Base-by-base conservation (phyloP, 2,113 vertebrate species). In the Hepsetus odoe region DNA sequence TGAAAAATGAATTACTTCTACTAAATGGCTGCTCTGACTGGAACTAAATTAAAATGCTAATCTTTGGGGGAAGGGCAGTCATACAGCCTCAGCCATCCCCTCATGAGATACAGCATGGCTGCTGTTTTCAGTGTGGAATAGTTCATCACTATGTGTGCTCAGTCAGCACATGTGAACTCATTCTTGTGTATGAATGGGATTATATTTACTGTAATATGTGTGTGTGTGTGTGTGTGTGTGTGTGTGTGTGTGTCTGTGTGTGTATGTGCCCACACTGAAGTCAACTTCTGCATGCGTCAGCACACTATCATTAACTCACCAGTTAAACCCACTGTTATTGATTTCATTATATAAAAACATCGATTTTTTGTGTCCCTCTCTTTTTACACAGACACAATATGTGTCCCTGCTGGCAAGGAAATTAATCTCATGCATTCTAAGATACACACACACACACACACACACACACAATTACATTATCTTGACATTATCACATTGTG, bases 341-440 rank as follows among this genome's bases (percentile, higher is more conserved):
- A 91, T 87, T 86, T 82, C 85, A 76, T 91, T 90, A 91, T 89
- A 86, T 91, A 92, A 92, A 83, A 89, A 72, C 82, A 92, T 91
- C 87, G 91, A 92, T 92, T 88, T 82, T n/a, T 83, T 26, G 80
- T 81, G 85, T 85, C 84, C 86, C 82, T 88, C 87, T 86, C 87
- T 88, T 90, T 91, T 89, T 91, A 87, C 88, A 88, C 84, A 83
- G 85, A 86, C 86, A 86, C 87, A 89, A 86, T 90, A 87, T 80
- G 83, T 87, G 88, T 87, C 86, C 90, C 77, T 66, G 65, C 88
- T 91, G 93, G 92, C 79, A 78, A 81, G 68, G 75, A 73, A 84
- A 85, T 86, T 83, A 86, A 82, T 49, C 44, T 46, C 44, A n/a
- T n/a, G n/a, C n/a, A n/a, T n/a, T 46, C 46, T 18, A n/a, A n/a